Evolutionary conservation across 2,113 vertebrate genomes (phyloP).

Genomic region (Urocolius indicus): DNA sequence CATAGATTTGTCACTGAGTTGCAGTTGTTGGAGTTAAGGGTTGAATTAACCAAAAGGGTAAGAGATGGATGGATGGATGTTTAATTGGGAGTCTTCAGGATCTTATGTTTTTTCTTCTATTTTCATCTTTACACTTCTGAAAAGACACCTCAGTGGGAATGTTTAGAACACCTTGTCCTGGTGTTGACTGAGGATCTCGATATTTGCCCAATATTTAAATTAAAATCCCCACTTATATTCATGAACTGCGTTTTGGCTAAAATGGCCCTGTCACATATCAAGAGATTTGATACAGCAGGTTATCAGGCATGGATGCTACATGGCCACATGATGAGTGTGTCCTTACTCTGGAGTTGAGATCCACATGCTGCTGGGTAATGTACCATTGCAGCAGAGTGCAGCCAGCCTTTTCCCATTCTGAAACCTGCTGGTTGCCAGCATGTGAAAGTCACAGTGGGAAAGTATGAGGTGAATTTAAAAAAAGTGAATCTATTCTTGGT

Average conservation of each 20-base stretch:
- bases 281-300: neutral
- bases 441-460: neutral
- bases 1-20: neutral
- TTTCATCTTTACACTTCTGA: neutral
- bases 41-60: neutral
- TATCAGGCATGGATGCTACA: neutral
- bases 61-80: neutral
- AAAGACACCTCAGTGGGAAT: neutral
- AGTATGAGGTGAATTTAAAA: neutral
- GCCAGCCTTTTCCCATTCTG: neutral
- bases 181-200: neutral
- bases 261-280: neutral
- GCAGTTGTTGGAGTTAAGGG: neutral
- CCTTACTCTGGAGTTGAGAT: neutral
- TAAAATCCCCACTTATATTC: neutral
- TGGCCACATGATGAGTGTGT: neutral
- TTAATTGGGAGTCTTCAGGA: neutral
- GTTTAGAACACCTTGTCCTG: neutral
- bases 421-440: neutral
- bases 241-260: neutral
- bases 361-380: neutral
- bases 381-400: neutral
- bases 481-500: neutral
- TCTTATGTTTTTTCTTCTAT: neutral
- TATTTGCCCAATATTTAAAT: neutral